Conservation (phyloP, 2,113 vertebrate genomes). For the Arizona elegans region DNA sequence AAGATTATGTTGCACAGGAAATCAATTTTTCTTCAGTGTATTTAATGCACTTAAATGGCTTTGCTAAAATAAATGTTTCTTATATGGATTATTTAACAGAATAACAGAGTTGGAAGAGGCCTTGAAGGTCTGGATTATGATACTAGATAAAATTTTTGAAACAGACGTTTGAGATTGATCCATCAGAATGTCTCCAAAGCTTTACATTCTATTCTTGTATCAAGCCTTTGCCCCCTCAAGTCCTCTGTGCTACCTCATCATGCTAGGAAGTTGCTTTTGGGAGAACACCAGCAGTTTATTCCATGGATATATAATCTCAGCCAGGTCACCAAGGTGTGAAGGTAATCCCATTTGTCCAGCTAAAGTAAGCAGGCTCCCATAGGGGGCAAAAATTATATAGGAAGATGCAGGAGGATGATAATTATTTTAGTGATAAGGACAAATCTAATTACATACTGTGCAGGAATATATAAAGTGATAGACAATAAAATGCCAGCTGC, state of each 20-base stretch:
- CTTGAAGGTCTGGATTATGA: neutral
- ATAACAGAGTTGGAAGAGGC: neutral
- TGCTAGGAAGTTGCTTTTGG: neutral
- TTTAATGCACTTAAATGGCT: neutral
- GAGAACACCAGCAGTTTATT: neutral
- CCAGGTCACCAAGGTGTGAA: neutral
- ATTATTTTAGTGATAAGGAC: neutral
- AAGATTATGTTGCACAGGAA: neutral
- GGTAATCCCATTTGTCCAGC: neutral
- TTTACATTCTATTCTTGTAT: neutral
- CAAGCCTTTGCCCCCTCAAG: neutral
- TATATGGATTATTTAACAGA: neutral
- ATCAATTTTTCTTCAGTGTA: neutral
- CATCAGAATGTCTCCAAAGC: neutral
- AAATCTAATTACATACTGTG: neutral
- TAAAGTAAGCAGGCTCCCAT: neutral
- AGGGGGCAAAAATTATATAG: neutral
- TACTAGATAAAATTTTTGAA: neutral
- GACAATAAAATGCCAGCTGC: neutral
- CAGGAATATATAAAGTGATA: neutral
- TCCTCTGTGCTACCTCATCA: neutral
- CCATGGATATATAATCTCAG: neutral
- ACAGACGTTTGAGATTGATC: neutral
- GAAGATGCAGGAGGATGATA: neutral
- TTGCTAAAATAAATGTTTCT: neutral